Conservation (phyloP, 2,113 vertebrate genomes). For the Cinclus mexicanus region DNA sequence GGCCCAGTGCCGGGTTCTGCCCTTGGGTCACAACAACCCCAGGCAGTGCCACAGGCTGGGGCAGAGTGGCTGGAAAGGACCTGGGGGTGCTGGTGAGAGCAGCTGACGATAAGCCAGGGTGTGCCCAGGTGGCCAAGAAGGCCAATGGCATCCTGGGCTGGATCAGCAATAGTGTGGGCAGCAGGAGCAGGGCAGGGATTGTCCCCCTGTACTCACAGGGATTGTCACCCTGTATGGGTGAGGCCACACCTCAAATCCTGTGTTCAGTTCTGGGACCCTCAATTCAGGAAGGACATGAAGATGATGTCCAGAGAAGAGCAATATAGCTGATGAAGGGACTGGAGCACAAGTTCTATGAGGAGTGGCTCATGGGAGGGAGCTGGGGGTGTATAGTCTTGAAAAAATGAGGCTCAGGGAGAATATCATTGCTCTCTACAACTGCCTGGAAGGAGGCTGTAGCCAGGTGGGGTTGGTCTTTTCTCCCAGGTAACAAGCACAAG, state of each 20-base stretch:
- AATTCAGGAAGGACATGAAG: background rate
- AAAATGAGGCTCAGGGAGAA: background rate
- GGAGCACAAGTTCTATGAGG: background rate
- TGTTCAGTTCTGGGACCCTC: background rate
- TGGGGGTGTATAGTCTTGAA: background rate
- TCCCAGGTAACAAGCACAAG: background rate
- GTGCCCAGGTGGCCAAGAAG: background rate
- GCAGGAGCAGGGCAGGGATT: background rate
- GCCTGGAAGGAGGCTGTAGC: too few species aligned
- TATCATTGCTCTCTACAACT: background rate
- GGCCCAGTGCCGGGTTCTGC: background rate
- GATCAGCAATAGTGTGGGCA: rapidly evolving
- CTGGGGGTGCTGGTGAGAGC: background rate
- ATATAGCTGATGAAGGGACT: background rate
- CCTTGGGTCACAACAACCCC: background rate
- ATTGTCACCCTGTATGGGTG: rapidly evolving
- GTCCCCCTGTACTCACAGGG: too few species aligned
- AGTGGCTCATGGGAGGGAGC: background rate
- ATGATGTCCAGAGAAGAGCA: background rate
- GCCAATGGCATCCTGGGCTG: background rate
- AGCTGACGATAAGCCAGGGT: background rate
- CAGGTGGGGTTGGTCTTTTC: background rate
- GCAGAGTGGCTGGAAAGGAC: background rate
- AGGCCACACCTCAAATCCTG: background rate
- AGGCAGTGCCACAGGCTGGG: background rate